phyloP scores from a whole-genome alignment of 2,888 invertebrate species.

The Ecdyonurus torrentis region DNA sequence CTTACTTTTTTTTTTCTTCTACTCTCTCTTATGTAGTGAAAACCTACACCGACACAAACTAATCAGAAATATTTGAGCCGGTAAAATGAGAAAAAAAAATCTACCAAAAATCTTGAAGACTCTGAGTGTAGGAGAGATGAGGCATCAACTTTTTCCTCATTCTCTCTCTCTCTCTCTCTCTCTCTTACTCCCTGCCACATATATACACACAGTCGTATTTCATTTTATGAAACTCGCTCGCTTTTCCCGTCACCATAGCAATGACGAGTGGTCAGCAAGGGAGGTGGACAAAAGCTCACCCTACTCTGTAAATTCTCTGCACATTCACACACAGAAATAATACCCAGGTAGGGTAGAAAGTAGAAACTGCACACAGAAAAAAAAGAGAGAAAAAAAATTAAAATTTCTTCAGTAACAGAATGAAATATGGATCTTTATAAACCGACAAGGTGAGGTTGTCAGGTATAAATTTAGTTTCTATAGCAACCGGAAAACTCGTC shows the following conservation, averaged over 20 bases:
- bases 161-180: neutral
- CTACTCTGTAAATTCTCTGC: too few relatives aligned
- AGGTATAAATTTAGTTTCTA: neutral
- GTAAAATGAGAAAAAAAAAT: neutral
- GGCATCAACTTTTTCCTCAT: neutral
- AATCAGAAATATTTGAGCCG: neutral
- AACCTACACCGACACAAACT: neutral
- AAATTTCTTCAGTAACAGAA: too few relatives aligned
- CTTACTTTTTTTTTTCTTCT: too few relatives aligned
- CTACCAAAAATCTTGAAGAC: too few relatives aligned
- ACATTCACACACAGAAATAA: too few relatives aligned
- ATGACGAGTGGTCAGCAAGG: neutral
- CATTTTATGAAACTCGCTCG: neutral
- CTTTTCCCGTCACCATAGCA: neutral
- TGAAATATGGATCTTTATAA: too few relatives aligned
- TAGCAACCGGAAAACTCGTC: neutral
- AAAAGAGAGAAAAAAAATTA: too few relatives aligned
- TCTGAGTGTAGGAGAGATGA: neutral
- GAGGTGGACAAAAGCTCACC: too few relatives aligned
- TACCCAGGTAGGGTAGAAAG: too few relatives aligned
- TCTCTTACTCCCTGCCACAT: too few relatives aligned
- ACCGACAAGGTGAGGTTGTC: too few relatives aligned
- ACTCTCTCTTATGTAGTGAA: neutral
- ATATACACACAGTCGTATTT: neutral
- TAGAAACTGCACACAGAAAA: too few relatives aligned